Evolutionary conservation across 2,797 vertebrate genomes (phyloP), one percentile per base, ranked within the genome.

Genomic region (Clarias platycephalus): DNA sequence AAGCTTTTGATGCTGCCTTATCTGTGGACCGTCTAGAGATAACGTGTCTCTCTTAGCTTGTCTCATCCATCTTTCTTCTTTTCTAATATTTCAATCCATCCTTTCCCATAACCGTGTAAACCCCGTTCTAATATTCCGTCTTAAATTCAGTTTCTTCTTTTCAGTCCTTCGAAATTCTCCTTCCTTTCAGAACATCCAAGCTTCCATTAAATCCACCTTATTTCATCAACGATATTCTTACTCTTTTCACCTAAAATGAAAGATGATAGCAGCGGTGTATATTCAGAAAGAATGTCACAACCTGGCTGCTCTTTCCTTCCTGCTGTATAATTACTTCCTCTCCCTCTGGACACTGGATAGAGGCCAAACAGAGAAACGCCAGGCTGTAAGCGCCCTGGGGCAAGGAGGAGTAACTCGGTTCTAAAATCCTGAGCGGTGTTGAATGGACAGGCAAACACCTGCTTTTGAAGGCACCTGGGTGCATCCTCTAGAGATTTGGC

Each of bases 401-500:
- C 40, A 18, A 20, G 16, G 55, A 70, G n/a, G 3, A 26, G 66
- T 55, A 53, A 53, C 49, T 81, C 28, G 5, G 49, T 86, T 78
- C 76, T 28, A 40, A 77, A 76, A 67, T 18, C 16, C 62, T 2
- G 15, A 66, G 15, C 68, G 37, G 70, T 83, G 40, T 76, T 75
- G 67, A 15, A 60, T 0, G 53, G 76, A 84, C 75, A 58, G 66
- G 68, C 67, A 60, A 87, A 85, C 82, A 86, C 70, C 76, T 74
- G 60, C 68, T 66, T 72, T 20, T 58, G 66, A 82, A 72, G 34
- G 58, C 58, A 75, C 57, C 71, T 53, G 64, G 66, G 22, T 40
- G 18, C 84, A 81, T 80, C 80, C 91, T 90, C 74, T 71, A 44
- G 86, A 87, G 88, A 87, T 80, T 70, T 79, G 64, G 74, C 81